A percentile compares a stretch with the other conserved stretches of the same genome.
These are phyloP conservation scores for Phasianus colchicus DNA, from an alignment of 2,113 vertebrate genomes.

Conservation along the genomic window DNA sequence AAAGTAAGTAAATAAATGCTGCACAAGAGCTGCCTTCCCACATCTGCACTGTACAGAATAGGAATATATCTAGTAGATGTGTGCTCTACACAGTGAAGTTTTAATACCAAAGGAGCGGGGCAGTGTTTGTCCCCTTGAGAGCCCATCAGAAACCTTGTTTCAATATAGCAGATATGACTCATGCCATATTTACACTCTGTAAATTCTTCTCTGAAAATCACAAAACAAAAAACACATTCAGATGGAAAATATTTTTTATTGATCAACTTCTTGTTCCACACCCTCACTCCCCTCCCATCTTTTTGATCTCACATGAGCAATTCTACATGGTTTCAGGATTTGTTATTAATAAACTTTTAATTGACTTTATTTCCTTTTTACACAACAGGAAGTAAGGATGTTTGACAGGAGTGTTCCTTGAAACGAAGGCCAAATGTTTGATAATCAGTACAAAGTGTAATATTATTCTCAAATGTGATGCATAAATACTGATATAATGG, in stretches of 20 bases:
- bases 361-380: slow-evolving; percentile 45
- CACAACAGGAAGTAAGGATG: slow-evolving; percentile 21
- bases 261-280: slow-evolving; percentile 7
- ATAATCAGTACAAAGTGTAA: slow-evolving; percentile 12
- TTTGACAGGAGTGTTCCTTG: slow-evolving; percentile 8
- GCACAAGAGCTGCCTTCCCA: not conserved
- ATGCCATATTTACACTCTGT: not conserved
- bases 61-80: not conserved
- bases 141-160: not conserved
- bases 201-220: not conserved
- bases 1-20: not conserved
- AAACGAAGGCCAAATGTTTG: slow-evolving; percentile 53
- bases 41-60: not conserved
- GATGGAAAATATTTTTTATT: slow-evolving; percentile 40
- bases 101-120: not conserved
- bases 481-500: slow-evolving; percentile 36
- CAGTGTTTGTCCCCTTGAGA: not conserved
- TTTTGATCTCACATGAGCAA: slow-evolving; percentile 19
- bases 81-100: not conserved
- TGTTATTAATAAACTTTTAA: slow-evolving; percentile 14
- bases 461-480: slow-evolving; percentile 14
- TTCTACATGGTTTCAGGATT: slow-evolving; percentile 40
- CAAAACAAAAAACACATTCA: not conserved
- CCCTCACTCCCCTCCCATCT: not conserved
- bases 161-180: not conserved